These are phyloP conservation scores for Dasypogon diadema DNA, from an alignment of 2,888 invertebrate genomes.

Conservation along the genomic window DNA sequence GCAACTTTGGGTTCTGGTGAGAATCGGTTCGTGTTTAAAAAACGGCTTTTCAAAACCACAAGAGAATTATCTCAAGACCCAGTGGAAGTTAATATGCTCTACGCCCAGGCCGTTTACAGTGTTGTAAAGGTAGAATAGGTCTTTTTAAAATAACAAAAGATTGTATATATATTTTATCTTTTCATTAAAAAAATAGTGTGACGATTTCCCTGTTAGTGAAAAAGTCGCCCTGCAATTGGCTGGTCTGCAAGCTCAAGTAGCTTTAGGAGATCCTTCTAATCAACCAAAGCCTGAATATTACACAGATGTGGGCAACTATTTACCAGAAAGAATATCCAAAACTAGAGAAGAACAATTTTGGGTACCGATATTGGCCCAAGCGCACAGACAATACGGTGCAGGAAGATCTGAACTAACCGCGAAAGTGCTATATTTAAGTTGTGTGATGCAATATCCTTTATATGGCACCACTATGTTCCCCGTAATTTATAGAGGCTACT, in stretches of 20 bases:
- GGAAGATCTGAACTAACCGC: constrained; percentile 91
- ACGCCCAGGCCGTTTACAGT: constrained; percentile 94
- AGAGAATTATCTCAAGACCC: constrained; percentile 94
- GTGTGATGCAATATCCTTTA: constrained; percentile 96
- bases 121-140: constrained; percentile 83
- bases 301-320: constrained; percentile 89
- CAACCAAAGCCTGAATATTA: constrained; percentile 86
- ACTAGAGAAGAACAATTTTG: constrained; percentile 85
- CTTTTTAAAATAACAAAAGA: background rate
- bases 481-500: constrained; percentile 93
- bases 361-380: constrained; percentile 89
- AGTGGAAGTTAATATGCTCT: constrained; percentile 92
- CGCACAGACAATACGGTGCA: constrained; percentile 91
- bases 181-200: constrained; percentile 73
- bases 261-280: constrained; percentile 85
- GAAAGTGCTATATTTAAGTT: constrained; percentile 92
- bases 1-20: constrained; percentile 85
- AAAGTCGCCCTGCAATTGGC: constrained; percentile 94
- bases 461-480: constrained; percentile 89
- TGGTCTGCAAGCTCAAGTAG: constrained; percentile 93
- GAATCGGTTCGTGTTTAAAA: constrained; percentile 92
- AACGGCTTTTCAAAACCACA: constrained; percentile 87
- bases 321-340: constrained; percentile 85
- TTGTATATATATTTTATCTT: background rate
- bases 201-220: constrained; percentile 95